phyloP scores from a whole-genome alignment of 2,797 vertebrate genomes.

The Sebastes nivosus region DNA sequence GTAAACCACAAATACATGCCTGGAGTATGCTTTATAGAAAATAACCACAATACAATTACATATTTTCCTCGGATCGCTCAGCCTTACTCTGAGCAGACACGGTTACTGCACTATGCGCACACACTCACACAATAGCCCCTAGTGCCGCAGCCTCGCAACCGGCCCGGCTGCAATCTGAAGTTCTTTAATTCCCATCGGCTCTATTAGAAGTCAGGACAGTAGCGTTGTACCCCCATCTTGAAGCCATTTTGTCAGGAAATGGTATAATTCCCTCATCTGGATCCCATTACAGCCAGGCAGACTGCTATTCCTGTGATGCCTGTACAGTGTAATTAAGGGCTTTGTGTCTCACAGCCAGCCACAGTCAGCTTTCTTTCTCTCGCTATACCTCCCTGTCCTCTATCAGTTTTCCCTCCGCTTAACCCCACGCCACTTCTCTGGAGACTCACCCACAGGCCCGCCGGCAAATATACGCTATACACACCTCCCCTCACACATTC shows the following conservation, averaged over 20 bases:
- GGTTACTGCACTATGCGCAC: background rate
- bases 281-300: constrained; percentile 77
- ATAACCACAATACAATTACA: background rate
- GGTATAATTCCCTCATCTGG: constrained; percentile 85
- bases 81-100: background rate
- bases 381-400: constrained; percentile 19
- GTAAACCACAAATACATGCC: background rate
- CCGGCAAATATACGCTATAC: background rate
- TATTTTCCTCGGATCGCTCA: background rate
- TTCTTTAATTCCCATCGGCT: constrained; percentile 55
- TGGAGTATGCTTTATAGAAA: background rate
- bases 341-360: constrained; percentile 71
- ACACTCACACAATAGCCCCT: constrained; percentile 5
- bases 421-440: constrained; percentile 26
- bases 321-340: constrained; percentile 80
- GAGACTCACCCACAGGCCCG: constrained; percentile 25
- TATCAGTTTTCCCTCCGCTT: constrained; percentile 2
- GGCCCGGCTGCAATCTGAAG: constrained; percentile 15
- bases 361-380: constrained; percentile 50
- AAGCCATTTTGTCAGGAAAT: constrained; percentile 82
- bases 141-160: background rate
- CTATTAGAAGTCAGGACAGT: constrained; percentile 73
- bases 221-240: constrained; percentile 77
- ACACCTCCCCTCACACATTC: background rate
- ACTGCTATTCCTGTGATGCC: constrained; percentile 74